phyloP scores from a whole-genome alignment of 2,888 invertebrate genomes.

The Nipponacmea schrenckii region DNA sequence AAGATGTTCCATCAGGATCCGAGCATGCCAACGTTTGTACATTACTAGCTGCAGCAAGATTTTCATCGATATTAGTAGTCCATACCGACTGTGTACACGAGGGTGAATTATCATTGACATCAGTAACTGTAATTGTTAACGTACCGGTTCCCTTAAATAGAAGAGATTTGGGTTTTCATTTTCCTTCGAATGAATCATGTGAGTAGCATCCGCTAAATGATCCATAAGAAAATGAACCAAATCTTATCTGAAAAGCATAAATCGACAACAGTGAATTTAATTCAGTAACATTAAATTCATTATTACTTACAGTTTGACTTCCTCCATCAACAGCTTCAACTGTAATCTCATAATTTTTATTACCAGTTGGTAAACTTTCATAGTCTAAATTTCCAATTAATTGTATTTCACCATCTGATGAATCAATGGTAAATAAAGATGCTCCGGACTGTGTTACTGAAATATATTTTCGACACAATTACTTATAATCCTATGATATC shows the following conservation, averaged over 20 bases:
- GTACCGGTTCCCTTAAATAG: slow-evolving; percentile 48
- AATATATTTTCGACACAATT: no score
- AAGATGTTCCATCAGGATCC: not conserved
- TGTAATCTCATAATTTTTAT: slow-evolving; percentile 39
- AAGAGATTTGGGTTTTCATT: not conserved
- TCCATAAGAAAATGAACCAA: no score
- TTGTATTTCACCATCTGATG: slow-evolving; percentile 40
- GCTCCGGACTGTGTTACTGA: slow-evolving; percentile 46
- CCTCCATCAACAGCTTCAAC: slow-evolving; percentile 51
- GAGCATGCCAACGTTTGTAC: not conserved
- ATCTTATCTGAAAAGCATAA: not conserved
- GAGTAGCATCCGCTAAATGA: not conserved
- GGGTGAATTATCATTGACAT: slow-evolving; percentile 53
- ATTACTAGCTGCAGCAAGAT: not conserved
- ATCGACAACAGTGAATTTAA: no score
- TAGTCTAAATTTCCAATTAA: slow-evolving; percentile 37
- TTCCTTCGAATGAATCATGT: not conserved
- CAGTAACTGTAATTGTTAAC: slow-evolving; percentile 46
- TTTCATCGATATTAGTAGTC: slow-evolving; percentile 22
- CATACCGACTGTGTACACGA: slow-evolving; percentile 35
- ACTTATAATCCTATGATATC: no score
- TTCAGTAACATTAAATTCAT: no score
- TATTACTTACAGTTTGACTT: slow-evolving; percentile 25
- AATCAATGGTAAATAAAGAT: slow-evolving; percentile 47
- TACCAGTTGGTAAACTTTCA: slow-evolving; percentile 31